Evolutionary conservation across 2,797 vertebrate genomes (phyloP).

Genomic region (Podarcis siculus): DNA sequence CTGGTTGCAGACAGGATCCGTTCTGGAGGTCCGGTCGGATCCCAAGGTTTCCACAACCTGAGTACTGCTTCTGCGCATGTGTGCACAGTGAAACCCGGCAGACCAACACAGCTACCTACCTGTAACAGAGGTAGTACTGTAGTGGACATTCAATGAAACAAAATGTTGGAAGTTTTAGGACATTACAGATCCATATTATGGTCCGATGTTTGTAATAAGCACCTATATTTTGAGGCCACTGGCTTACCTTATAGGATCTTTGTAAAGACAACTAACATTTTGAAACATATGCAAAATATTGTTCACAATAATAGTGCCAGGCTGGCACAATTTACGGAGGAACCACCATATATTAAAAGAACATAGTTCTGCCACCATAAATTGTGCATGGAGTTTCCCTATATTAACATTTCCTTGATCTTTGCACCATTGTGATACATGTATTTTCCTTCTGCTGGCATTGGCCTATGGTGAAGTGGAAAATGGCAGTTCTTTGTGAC

Average conservation of each 20-base stretch:
- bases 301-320: not conserved
- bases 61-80: no score
- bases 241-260: not conserved
- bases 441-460: not conserved
- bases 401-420: not conserved
- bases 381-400: not conserved
- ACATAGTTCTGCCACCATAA: not conserved
- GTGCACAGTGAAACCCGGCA: no score
- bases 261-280: not conserved
- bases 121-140: no score
- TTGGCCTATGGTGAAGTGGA: not conserved
- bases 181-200: no score
- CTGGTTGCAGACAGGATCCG: no score
- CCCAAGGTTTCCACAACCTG: no score
- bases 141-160: no score
- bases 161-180: no score
- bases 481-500: not conserved
- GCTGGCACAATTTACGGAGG: not conserved
- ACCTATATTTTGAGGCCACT: not conserved
- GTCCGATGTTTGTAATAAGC: not conserved
- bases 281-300: not conserved
- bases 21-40: no score
- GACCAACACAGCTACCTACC: no score
- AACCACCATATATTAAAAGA: not conserved
- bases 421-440: not conserved